Conservation (phyloP, 2,797 vertebrate species). For the Parotocinclus haroldoi region DNA sequence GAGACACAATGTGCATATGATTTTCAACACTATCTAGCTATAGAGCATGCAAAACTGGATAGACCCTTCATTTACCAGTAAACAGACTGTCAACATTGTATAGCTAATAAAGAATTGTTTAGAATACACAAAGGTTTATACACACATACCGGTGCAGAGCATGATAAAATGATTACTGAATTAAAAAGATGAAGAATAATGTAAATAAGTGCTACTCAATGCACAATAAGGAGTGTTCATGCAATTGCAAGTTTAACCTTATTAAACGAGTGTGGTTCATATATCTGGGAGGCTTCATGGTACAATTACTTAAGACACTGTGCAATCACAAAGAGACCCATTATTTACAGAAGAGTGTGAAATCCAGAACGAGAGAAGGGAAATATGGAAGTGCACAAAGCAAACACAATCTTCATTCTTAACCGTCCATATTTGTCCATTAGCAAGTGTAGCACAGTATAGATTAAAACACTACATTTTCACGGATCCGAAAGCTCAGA, state of each 20-base stretch:
- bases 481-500: too few species aligned
- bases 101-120: constrained; percentile 2
- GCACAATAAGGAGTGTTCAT: constrained; percentile 1
- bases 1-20: too few species aligned
- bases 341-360: background rate
- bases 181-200: background rate
- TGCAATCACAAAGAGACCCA: background rate
- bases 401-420: background rate
- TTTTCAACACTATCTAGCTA: background rate
- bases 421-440: constrained; percentile 5
- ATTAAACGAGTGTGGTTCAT: constrained; percentile 8
- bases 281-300: background rate
- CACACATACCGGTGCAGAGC: constrained; percentile 1
- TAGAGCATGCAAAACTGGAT: constrained; percentile 30
- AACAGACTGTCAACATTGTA: constrained; percentile 11
- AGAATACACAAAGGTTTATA: background rate
- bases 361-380: too few species aligned
- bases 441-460: background rate
- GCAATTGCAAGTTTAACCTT: constrained; percentile 8
- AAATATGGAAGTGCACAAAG: too few species aligned
- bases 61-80: constrained; percentile 30
- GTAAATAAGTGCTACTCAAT: background rate
- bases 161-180: constrained; percentile 5
- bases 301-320: background rate
- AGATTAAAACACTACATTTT: too few species aligned